Evolutionary conservation across 2,113 vertebrate genomes (phyloP).

Genomic region (Campylomormyrus numenius): DNA sequence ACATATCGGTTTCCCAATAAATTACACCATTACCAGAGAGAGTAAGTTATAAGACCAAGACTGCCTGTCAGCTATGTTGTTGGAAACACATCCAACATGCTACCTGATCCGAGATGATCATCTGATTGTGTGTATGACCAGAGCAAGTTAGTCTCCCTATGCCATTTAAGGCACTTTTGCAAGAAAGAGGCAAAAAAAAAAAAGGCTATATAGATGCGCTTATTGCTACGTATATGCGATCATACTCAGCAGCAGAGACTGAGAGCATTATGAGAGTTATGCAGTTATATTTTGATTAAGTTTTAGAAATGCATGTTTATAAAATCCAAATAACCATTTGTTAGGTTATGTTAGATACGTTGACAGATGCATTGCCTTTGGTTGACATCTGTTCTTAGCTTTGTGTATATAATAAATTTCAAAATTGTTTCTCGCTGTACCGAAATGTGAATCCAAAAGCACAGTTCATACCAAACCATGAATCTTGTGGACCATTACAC

Average conservation of each 20-base stretch:
- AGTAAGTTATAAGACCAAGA: background rate
- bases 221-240: too few relatives aligned
- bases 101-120: background rate
- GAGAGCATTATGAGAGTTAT: background rate
- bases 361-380: too few relatives aligned
- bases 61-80: background rate
- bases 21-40: background rate
- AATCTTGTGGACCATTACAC: background rate
- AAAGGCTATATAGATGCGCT: too few relatives aligned
- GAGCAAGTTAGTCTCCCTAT: background rate
- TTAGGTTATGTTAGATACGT: background rate
- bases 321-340: background rate
- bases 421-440: background rate
- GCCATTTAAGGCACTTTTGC: too few relatives aligned
- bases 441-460: background rate
- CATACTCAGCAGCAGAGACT: background rate
- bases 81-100: background rate
- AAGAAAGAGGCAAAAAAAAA: too few relatives aligned
- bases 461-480: background rate
- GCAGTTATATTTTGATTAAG: background rate
- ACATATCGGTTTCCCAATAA: background rate
- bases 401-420: background rate
- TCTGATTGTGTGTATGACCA: background rate
- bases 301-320: background rate
- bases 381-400: background rate